Percentiles rank a stretch among this genome's conserved stretches.
phyloP scores from a whole-genome alignment of 2,797 vertebrate genomes.

The Megalops cyprinoides region DNA sequence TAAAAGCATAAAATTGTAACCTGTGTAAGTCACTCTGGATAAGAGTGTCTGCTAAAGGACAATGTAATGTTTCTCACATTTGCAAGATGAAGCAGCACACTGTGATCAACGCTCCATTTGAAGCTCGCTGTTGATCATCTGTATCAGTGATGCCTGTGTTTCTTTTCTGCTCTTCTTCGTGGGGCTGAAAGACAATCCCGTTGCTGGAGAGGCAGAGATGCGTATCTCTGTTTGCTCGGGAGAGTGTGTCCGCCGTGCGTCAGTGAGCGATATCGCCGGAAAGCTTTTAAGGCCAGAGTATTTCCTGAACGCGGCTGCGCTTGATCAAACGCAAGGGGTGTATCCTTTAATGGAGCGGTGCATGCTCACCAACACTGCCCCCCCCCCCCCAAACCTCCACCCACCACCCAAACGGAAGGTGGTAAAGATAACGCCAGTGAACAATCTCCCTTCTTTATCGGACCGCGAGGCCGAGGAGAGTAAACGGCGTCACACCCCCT shows the following conservation, averaged over 20 bases:
- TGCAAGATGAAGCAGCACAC: neutral
- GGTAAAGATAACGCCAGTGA: slow-evolving; percentile 39
- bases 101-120: neutral
- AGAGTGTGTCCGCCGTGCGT: slow-evolving; percentile 33
- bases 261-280: slow-evolving; percentile 47
- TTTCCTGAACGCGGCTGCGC: slow-evolving; percentile 56
- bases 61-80: no score
- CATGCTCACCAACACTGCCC: no score
- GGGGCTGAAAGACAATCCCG: neutral
- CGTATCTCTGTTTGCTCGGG: slow-evolving; percentile 46
- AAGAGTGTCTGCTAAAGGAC: no score
- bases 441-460: slow-evolving; percentile 24
- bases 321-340: slow-evolving; percentile 32
- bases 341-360: slow-evolving; percentile 43
- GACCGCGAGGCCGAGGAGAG: neutral
- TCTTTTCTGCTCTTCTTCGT: neutral
- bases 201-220: neutral
- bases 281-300: slow-evolving; percentile 57
- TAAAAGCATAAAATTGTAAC: no score
- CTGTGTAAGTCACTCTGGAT: no score
- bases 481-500: neutral
- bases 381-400: no score
- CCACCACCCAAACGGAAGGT: no score
- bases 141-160: neutral
- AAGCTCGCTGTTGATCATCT: neutral